Conservation (phyloP, 2,888 invertebrate genomes). For the Diarsia brunnea region DNA sequence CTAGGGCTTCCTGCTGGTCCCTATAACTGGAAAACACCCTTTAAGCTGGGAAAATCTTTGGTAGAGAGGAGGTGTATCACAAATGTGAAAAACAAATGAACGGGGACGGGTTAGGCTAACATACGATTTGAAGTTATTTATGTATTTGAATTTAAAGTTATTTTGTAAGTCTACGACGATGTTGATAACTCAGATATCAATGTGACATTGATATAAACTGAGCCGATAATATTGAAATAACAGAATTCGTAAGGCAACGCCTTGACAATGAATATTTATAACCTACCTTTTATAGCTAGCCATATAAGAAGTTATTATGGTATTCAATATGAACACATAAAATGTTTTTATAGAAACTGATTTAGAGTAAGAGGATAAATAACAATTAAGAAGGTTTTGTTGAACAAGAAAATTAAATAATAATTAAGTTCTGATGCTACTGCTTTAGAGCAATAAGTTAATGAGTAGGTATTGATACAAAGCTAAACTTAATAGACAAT, state of each 20-base stretch:
- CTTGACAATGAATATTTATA: conserved; percentile 7
- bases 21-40: not conserved
- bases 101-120: too few relatives aligned
- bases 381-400: not conserved
- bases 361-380: not conserved
- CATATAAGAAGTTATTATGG: not conserved
- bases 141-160: not conserved
- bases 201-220: not conserved
- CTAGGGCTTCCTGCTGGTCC: not conserved
- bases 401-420: too few relatives aligned
- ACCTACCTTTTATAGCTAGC: not conserved
- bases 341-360: not conserved
- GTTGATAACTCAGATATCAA: not conserved
- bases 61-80: too few relatives aligned
- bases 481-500: not conserved
- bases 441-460: not conserved
- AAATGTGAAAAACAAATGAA: not conserved
- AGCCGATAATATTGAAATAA: not conserved
- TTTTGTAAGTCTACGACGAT: not conserved
- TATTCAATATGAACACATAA: not conserved
- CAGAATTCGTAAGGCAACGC: not conserved
- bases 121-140: too few relatives aligned
- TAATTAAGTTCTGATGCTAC: not conserved
- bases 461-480: not conserved
- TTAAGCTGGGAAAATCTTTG: not conserved